Evolutionary conservation across 2,113 vertebrate species (phyloP).

Genomic region (Gila orcuttii): DNA sequence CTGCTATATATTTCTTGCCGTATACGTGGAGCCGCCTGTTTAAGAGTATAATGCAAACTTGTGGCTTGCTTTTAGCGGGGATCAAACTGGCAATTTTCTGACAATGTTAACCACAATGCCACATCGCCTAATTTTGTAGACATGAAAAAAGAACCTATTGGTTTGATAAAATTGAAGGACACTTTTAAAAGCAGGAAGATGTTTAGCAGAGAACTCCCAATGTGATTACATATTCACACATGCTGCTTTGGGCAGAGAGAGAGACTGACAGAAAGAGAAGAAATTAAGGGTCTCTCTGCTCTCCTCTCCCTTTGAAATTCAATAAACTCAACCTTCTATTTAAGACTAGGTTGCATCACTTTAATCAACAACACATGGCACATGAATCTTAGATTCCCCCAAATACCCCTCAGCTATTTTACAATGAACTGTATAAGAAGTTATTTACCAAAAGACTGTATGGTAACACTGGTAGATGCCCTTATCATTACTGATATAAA

Average conservation of each 20-base stretch:
- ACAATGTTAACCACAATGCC: neutral
- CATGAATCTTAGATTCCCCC: conserved; percentile 36
- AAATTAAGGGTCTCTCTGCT: neutral
- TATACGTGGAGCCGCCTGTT: neutral
- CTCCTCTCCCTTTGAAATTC: conserved; percentile 53
- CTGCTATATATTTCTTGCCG: too few relatives aligned
- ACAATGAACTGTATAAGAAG: conserved; percentile 14
- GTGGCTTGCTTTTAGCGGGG: neutral
- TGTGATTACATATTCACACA: conserved; percentile 10
- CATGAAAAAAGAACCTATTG: neutral
- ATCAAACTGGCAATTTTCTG: neutral
- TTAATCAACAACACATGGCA: conserved; percentile 57
- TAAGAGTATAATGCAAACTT: neutral
- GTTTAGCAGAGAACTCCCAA: neutral
- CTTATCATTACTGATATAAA: neutral
- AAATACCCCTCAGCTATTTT: conserved; percentile 13
- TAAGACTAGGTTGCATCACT: conserved; percentile 55
- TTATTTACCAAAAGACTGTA: neutral
- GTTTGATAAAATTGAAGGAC: neutral
- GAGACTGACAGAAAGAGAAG: neutral
- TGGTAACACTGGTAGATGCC: neutral
- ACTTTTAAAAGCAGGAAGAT: neutral
- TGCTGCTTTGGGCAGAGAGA: neutral
- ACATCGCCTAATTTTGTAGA: neutral
- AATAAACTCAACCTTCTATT: conserved; percentile 56